phyloP scores from a whole-genome alignment of 1,140 invertebrate species.

The Epicauta chinensis region DNA sequence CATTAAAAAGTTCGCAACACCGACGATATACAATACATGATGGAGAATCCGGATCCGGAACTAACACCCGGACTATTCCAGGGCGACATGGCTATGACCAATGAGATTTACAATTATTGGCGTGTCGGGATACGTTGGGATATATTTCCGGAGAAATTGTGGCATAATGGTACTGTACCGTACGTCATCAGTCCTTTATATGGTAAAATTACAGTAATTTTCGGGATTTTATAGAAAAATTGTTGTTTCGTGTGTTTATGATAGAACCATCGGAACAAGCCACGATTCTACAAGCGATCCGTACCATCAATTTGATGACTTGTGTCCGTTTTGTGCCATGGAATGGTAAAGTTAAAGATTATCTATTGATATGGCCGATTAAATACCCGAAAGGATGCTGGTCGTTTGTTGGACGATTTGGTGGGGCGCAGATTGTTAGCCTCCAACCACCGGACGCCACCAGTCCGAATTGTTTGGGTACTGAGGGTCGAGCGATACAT shows the following conservation, averaged over 20 bases:
- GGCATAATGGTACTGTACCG: constrained; percentile 52
- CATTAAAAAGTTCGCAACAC: not conserved
- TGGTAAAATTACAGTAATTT: constrained; percentile 37
- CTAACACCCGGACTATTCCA: constrained; percentile 60
- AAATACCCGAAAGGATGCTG: constrained; percentile 62
- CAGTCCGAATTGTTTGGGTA: constrained; percentile 54
- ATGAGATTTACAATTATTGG: constrained; percentile 47
- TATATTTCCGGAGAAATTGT: constrained; percentile 58
- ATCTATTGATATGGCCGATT: constrained; percentile 58
- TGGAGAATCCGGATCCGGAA: constrained; percentile 54
- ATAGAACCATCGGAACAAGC: constrained; percentile 51
- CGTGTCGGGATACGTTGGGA: constrained; percentile 57
- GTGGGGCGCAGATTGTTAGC: constrained; percentile 60
- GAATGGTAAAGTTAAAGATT: constrained; percentile 55
- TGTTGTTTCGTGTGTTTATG: constrained; percentile 15
- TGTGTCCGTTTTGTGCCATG: constrained; percentile 58
- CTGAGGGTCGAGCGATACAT: constrained; percentile 56
- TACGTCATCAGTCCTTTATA: constrained; percentile 57
- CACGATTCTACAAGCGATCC: constrained; percentile 54
- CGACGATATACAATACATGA: constrained; percentile 15
- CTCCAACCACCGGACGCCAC: constrained; percentile 54
- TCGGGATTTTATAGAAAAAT: not conserved
- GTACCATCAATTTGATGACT: constrained; percentile 54
- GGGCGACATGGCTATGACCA: constrained; percentile 59
- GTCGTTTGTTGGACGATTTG: constrained; percentile 58